phyloP scores from a whole-genome alignment of 64 coral and sea anemone species.

The Pocillopora verrucosa region DNA sequence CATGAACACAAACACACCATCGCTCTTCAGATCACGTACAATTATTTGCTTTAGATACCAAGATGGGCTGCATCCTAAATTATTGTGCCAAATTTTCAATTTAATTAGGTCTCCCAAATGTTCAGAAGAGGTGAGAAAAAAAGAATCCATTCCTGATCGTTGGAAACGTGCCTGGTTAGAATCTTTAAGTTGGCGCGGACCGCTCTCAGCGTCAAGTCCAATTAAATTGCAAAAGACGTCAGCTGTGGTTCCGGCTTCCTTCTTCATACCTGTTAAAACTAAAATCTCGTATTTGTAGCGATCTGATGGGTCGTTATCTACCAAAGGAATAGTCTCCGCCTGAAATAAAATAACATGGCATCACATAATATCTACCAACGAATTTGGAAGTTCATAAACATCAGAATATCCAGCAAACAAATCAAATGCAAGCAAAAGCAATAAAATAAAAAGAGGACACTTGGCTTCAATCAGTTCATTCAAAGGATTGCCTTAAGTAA shows the following conservation, averaged over 20 bases:
- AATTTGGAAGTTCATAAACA: background rate
- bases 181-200: slow-evolving; percentile 55
- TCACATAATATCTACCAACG: background rate
- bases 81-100: slow-evolving; percentile 80
- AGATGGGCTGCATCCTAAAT: slow-evolving; percentile 67
- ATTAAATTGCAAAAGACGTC: slow-evolving; percentile 60
- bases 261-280: slow-evolving; percentile 65
- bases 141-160: slow-evolving; percentile 72
- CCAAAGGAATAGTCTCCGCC: slow-evolving; percentile 44
- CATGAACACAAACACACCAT: slow-evolving; percentile 64
- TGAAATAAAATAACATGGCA: background rate
- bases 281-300: slow-evolving; percentile 71
- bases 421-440: no score
- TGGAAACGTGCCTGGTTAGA: slow-evolving; percentile 51
- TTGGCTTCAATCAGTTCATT: no score
- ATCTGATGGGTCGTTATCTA: slow-evolving; percentile 51
- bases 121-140: slow-evolving; percentile 53
- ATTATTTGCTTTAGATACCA: slow-evolving; percentile 81
- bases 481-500: no score
- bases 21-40: slow-evolving; percentile 61
- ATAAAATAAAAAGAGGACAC: no score
- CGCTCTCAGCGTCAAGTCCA: slow-evolving; percentile 60
- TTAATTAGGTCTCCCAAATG: slow-evolving; percentile 68
- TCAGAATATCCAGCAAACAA: background rate
- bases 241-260: slow-evolving; percentile 59